These are phyloP conservation scores for Gasterosteus aculeatus DNA, from an alignment of 2,113 vertebrate species.

Conservation along the genomic window DNA sequence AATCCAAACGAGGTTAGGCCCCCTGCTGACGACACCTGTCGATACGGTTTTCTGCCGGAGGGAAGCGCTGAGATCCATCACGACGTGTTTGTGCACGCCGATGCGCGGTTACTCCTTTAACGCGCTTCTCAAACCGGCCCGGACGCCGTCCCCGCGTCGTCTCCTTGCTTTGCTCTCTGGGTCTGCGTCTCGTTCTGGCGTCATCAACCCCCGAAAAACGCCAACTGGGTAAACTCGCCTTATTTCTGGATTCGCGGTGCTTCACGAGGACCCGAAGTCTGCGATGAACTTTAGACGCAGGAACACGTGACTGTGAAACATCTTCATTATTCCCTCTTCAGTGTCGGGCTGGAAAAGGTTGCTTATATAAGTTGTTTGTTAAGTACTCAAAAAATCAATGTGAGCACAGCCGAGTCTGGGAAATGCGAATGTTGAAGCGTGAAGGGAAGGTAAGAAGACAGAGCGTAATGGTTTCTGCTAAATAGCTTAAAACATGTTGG, in stretches of 20 bases:
- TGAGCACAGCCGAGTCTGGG: background rate
- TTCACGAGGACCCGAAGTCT: conserved; percentile 11
- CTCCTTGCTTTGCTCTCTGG: background rate
- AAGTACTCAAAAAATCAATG: conserved; percentile 14
- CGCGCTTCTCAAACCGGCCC: background rate
- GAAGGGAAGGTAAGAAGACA: background rate
- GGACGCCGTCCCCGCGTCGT: conserved; percentile 9
- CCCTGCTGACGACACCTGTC: conserved; percentile 66
- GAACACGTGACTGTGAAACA: background rate
- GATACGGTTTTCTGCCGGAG: conserved; percentile 54
- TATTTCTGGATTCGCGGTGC: conserved; percentile 12
- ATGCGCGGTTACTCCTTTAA: background rate
- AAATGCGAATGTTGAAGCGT: conserved; percentile 2
- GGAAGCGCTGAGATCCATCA: conserved; percentile 51
- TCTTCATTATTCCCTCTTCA: conserved; percentile 3
- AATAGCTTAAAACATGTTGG: background rate
- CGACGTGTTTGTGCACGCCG: conserved; percentile 19
- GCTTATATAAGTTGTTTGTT: conserved; percentile 20
- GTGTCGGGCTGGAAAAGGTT: conserved; percentile 20
- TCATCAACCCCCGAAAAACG: background rate
- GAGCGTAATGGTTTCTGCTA: background rate
- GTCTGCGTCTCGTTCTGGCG: background rate
- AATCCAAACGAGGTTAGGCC: conserved; percentile 57
- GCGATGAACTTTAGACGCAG: conserved; percentile 14
- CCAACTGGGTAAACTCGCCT: background rate